Percentiles rank a stretch among this genome's conserved stretches.
These are phyloP conservation scores for Xiphorhynchus elegans DNA, from an alignment of 2,113 vertebrate genomes.

Conservation along the genomic window DNA sequence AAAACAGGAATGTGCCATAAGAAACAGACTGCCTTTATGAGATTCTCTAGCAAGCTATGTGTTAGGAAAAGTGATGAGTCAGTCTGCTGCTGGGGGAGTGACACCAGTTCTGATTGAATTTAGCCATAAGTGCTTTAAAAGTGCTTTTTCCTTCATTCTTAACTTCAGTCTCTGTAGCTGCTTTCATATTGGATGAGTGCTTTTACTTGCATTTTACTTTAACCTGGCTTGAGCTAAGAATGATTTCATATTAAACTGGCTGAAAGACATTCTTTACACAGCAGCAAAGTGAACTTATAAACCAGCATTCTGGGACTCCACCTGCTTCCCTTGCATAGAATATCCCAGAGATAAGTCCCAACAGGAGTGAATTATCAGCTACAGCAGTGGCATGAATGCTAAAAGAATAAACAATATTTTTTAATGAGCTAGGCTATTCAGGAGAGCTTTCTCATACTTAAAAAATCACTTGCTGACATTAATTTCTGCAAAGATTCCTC, in stretches of 20 bases:
- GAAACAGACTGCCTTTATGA: not conserved
- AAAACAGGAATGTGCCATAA: not conserved
- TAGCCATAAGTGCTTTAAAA: not conserved
- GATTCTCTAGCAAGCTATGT: not conserved
- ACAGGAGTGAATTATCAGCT: not conserved
- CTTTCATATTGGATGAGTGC: not conserved
- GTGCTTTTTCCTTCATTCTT: not conserved
- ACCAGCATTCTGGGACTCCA: not conserved
- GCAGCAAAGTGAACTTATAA: not conserved
- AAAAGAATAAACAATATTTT: not conserved
- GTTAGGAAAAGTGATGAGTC: not conserved
- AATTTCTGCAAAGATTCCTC: not conserved
- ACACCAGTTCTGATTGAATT: not conserved
- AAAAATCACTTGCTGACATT: not conserved
- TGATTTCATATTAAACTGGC: not conserved
- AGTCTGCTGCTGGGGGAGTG: not conserved
- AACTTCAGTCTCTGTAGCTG: not conserved
- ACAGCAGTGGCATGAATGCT: not conserved
- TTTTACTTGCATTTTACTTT: not conserved
- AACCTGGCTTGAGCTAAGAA: not conserved
- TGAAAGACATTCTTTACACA: not conserved
- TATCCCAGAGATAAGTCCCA: not conserved
- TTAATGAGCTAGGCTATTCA: not conserved
- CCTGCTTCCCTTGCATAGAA: not conserved
- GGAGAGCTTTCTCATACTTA: not conserved